Evolutionary conservation across 2,113 vertebrate genomes (phyloP), one percentile per base, ranked within the genome.

Genomic region (Picathartes gymnocephalus): DNA sequence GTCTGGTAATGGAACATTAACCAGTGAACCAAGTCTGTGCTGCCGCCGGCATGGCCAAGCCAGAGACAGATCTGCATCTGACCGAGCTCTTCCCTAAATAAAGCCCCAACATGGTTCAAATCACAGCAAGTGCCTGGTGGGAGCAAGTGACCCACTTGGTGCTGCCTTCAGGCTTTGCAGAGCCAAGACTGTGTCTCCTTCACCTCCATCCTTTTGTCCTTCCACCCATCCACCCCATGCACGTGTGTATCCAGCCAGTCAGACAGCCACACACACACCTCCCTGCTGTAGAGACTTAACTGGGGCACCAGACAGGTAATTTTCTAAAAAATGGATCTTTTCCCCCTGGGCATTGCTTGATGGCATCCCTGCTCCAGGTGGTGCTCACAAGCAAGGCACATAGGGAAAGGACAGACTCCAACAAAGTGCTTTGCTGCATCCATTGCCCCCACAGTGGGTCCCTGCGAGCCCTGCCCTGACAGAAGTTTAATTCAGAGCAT

Each of bases 1-100:
- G 95, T 91, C 93, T 97, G 93, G 86, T 95, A 96, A 96, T 85
- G 92, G 95, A 93, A 88, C 93, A 92, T 95, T 97, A 95, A 91
- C 82, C 65, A 92, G 88, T 45, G 91, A 92, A 86, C 79, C 60
- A 91, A 90, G 77, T 31, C 83, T 68, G 77, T 3, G 1, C 68
- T 39, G 84, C 69, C 53, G 56, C 61, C 1, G 0, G 39, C 28
- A 48, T 1, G 9, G 70, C 53, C 0, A 0, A 64, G 86, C 25
- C 0, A 9, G 37, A 74, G 69, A 40, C 53, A 31, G 53, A 53
- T 39, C 62, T 85, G 44, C 1, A 2, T 8, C 15, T 30, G 45
- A 56, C 50, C 19, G 39, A 73, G 23, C 30, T 62, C 39, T 58
- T 25, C 18, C 57, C n/a, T 65, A 5, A 14, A 61, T 30, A 51